Evolutionary conservation across 2,113 vertebrate species (phyloP).

Genomic region (Phyllostomus discolor): DNA sequence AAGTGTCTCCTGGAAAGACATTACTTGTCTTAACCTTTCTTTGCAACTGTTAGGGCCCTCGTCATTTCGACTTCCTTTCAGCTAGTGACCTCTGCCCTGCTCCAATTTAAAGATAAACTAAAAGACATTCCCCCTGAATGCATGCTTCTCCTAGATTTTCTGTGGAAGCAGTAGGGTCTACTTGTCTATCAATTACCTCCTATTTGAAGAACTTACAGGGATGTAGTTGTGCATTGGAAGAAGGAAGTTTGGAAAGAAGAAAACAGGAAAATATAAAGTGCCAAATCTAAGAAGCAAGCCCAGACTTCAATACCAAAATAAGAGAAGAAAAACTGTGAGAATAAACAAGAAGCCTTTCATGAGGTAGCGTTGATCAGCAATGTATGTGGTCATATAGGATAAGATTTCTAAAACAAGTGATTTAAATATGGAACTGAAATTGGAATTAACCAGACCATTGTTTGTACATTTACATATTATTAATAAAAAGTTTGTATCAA

Average conservation of each 20-base stretch:
- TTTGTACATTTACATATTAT: background rate
- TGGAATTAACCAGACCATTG: background rate
- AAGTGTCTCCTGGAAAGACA: constrained; percentile 56
- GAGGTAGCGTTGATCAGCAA: background rate
- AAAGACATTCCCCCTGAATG: constrained; percentile 51
- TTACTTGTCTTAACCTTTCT: constrained; percentile 64
- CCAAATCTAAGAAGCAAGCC: background rate
- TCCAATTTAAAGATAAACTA: constrained; percentile 72
- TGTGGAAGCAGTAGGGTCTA: background rate
- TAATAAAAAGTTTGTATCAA: background rate
- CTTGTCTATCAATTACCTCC: background rate
- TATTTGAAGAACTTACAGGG: background rate
- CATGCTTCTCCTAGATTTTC: constrained; percentile 26
- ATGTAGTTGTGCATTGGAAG: background rate
- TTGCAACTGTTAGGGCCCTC: constrained; percentile 31
- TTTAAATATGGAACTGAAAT: background rate
- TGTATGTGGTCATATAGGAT: background rate
- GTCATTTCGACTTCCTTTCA: constrained; percentile 66
- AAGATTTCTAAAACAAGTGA: background rate
- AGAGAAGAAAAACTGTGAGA: background rate
- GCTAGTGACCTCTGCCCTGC: constrained; percentile 70
- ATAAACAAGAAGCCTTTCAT: background rate
- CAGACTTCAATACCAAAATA: background rate
- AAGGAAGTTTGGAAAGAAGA: background rate
- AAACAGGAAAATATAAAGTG: background rate